phyloP scores from a whole-genome alignment of 2,797 vertebrate species.

The Syngnathus acus region DNA sequence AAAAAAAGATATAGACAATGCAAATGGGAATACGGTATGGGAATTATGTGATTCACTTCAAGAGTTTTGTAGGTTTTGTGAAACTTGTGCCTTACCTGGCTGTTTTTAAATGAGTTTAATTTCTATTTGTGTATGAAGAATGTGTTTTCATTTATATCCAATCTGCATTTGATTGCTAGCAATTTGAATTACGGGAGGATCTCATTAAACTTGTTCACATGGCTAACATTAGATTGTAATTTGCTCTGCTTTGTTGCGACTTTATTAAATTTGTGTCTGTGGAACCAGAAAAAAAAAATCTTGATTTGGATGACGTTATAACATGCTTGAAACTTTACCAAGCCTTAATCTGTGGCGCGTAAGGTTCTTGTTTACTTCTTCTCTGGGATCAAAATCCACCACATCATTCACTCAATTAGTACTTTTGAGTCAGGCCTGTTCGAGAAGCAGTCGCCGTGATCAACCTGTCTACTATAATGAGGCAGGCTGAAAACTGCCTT shows the following conservation, averaged over 20 bases:
- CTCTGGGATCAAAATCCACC: constrained; percentile 13
- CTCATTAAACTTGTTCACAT: not conserved
- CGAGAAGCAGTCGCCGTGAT: constrained; percentile 51
- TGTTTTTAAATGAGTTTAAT: not conserved
- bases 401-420: constrained; percentile 38
- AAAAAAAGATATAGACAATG: too few species aligned
- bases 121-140: too few species aligned
- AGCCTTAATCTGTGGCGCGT: not conserved
- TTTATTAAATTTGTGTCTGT: not conserved
- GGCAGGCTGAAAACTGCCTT: constrained; percentile 59
- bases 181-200: not conserved
- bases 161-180: not conserved
- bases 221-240: not conserved
- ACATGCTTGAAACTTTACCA: not conserved
- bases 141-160: not conserved
- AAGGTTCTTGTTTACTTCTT: not conserved
- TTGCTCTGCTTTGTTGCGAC: not conserved
- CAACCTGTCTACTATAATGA: constrained; percentile 58
- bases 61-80: too few species aligned
- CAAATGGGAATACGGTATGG: too few species aligned
- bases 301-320: not conserved
- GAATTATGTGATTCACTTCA: too few species aligned
- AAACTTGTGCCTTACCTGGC: not conserved
- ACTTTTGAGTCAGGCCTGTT: constrained; percentile 38
- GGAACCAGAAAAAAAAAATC: not conserved